These are phyloP conservation scores for Hydropotes inermis DNA, from an alignment of 2,113 vertebrate genomes.

Conservation along the genomic window DNA sequence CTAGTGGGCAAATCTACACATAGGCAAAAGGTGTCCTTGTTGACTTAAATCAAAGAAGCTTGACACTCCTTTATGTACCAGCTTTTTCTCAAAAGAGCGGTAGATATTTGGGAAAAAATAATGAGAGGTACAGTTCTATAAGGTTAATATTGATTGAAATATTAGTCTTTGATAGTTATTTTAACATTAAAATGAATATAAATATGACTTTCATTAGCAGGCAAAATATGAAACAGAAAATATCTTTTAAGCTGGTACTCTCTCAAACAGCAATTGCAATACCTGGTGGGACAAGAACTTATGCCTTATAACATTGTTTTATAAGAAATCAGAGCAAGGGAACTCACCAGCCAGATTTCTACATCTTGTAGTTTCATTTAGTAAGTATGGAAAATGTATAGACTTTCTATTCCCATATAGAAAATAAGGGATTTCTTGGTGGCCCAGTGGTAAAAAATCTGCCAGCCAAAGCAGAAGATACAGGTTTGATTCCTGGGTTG, in stretches of 20 bases:
- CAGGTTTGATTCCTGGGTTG: not conserved
- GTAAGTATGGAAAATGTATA: not conserved
- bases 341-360: not conserved
- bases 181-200: not conserved
- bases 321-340: not conserved
- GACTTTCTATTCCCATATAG: not conserved
- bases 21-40: not conserved
- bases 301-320: not conserved
- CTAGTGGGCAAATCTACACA: not conserved
- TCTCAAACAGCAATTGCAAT: not conserved
- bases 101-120: not conserved
- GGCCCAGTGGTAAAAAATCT: not conserved
- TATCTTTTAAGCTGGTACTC: not conserved
- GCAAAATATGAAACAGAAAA: not conserved
- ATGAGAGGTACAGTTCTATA: not conserved
- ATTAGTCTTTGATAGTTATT: slow-evolving; percentile 5
- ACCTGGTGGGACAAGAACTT: not conserved
- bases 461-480: not conserved
- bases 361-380: not conserved
- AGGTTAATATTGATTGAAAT: not conserved
- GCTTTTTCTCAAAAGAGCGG: not conserved
- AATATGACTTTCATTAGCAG: not conserved
- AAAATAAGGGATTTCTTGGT: not conserved
- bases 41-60: slow-evolving; percentile 5
- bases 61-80: not conserved